phyloP scores from a whole-genome alignment of 2,888 invertebrate genomes.

The Drosophila lacicola region DNA sequence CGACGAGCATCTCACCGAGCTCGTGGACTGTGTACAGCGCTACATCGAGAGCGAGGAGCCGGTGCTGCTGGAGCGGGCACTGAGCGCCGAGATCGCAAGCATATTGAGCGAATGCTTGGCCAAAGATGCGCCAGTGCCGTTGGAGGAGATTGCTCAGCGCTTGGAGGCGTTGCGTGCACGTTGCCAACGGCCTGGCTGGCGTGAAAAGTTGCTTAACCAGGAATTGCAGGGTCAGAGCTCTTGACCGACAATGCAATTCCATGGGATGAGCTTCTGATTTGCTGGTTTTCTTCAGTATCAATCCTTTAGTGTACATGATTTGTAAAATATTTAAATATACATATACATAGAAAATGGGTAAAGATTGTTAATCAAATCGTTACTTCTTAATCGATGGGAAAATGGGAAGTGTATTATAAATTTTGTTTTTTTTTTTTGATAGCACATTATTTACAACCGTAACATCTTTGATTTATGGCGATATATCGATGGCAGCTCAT shows the following conservation, averaged over 20 bases:
- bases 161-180: constrained; percentile 59
- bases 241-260: constrained; percentile 20
- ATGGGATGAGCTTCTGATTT: background rate
- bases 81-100: constrained; percentile 63
- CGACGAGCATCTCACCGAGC: constrained; percentile 91
- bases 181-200: constrained; percentile 68
- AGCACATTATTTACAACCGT: constrained; percentile 3
- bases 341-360: constrained; percentile 8
- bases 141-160: constrained; percentile 26
- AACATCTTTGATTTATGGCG: background rate
- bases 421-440: background rate
- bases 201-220: constrained; percentile 60
- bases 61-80: constrained; percentile 49
- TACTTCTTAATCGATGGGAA: background rate
- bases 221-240: constrained; percentile 29
- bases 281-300: constrained; percentile 4
- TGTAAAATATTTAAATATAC: constrained; percentile 15
- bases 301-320: constrained; percentile 18
- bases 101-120: constrained; percentile 37
- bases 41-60: constrained; percentile 67
- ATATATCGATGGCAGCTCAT: background rate
- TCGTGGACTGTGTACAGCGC: constrained; percentile 88
- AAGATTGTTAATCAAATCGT: background rate
- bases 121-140: background rate
- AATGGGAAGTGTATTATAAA: constrained; percentile 1